Evolutionary conservation across 2,113 vertebrate species (phyloP), one percentile per base, ranked within the genome.

Genomic region (Antechinus flavipes): DNA sequence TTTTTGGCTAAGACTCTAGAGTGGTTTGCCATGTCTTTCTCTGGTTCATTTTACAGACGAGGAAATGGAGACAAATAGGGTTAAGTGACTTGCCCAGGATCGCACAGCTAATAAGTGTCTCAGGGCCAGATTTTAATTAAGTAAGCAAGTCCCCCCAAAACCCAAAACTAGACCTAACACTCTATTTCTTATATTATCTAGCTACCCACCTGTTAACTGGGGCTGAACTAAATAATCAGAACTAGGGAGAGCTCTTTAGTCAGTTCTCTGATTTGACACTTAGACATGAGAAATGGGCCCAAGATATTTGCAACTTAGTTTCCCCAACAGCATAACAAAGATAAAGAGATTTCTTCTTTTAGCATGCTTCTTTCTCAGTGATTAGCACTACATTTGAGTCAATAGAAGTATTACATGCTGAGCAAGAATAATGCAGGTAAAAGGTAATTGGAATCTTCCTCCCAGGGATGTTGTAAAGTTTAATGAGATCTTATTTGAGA

Each of bases 401-500:
- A 91, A 35, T 54, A 91, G 92, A 54, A 90, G 91, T 27, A 90
- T 2, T 30, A 92, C 11, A 53, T 54, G 23, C 93, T 47, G 53
- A 0, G 1, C 2, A 55, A 90, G 47, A 93, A 90, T 91, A 96
- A 95, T 50, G 90, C 27, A 26, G 58, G 42, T 91, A 93, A 22
- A 46, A 27, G 53, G 26, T 93, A 94, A 27, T 47, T 24, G 8
- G 47, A n/a, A 2, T n/a, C 84, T 93, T 53, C 54, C 91, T 92
- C 92, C 93, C 42, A 5, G 54, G 55, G n/a, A 46, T 35, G 84
- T 0, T 5, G 2, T 52, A 35, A 42, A 58, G 56, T 94, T 96
- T 94, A 91, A 91, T 93, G 95, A 96, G 91, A 92, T 92, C 52
- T 93, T 93, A 94, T 95, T 76, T 94, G 91, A 54, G 56, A 76